These are phyloP conservation scores for Xiphorhynchus erythropygius DNA, from an alignment of 2,797 vertebrate genomes.

Conservation along the genomic window DNA sequence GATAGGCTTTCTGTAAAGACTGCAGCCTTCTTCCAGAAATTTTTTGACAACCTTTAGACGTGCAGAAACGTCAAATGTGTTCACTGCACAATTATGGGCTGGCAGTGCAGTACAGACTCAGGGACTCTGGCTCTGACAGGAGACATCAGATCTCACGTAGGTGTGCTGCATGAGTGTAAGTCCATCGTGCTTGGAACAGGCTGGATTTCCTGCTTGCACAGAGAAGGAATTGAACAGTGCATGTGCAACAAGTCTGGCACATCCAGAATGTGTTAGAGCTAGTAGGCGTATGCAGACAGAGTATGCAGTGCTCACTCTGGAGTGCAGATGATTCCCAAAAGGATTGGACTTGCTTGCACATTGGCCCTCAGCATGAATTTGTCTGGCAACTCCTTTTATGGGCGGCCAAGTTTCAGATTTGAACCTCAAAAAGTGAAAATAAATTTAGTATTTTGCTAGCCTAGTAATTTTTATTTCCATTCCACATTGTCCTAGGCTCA, in stretches of 20 bases:
- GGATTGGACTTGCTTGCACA: not conserved
- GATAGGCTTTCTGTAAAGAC: not conserved
- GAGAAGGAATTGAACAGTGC: constrained; percentile 11
- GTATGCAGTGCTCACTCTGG: not conserved
- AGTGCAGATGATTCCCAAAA: constrained; percentile 43
- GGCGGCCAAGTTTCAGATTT: not conserved
- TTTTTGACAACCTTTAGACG: not conserved
- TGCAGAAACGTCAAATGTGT: not conserved
- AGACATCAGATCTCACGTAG: not conserved
- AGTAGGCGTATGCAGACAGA: constrained; percentile 54
- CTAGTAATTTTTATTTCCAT: constrained; percentile 1
- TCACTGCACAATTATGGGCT: not conserved
- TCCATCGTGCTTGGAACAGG: not conserved
- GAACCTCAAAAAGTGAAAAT: constrained; percentile 2
- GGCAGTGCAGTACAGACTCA: not conserved
- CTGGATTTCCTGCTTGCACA: constrained; percentile 5
- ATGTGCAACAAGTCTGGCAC: constrained; percentile 67
- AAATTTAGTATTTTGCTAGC: not conserved
- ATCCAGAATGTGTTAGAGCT: constrained; percentile 64
- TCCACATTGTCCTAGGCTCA: not conserved
- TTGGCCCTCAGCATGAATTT: not conserved
- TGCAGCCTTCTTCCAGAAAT: not conserved
- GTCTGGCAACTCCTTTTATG: not conserved
- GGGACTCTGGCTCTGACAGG: not conserved
- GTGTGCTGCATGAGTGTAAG: not conserved